Base-by-base conservation (phyloP, 2,113 vertebrate genomes). In the Glaucidium brasilianum region DNA sequence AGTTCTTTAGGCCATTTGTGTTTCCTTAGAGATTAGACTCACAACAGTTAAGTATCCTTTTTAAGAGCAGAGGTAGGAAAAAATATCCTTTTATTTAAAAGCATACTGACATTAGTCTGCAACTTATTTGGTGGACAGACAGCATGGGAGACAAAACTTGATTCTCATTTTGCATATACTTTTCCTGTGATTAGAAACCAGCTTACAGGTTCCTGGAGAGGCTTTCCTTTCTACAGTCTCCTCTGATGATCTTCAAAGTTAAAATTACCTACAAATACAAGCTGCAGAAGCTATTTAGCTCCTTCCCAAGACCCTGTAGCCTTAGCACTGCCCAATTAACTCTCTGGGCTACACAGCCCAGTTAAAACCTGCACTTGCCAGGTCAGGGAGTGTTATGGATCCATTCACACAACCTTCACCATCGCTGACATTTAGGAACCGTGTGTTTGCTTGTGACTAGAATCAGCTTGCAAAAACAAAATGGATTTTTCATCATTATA, bases 341-440 rank as follows among this genome's bases (percentile, higher is more conserved):
- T 47, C 18, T 49, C 47, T 15, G 34, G 22, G 30, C 34, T 35
- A 19, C 21, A 12, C 13, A 58, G 30, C 22, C 45, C 50, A 15
- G 22, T 29, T 12, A 76, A 90, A 92, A 59, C 8, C 11, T 19
- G 29, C 2, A 2, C 37, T 41, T 50, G 37, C 10, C n/a, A 50
- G 26, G 26, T 60, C 10, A 22, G 27, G 25, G 34, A n/a, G 30
- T 0, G 0, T 10, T 69, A 58, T 1, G 4, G 29, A 80, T 63
- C 47, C 16, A 2, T 55, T 52, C 41, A 63, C 43, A 22, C 35
- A 68, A 25, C 30, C 52, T 34, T 66, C 52, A 52, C 41, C 53
- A 37, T 7, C 59, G 32, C 0, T 0, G n/a, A 59, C 10, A 15
- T 0, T 9, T 3, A 30, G 35, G 59, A 81, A 88, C 8, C 0